Evolutionary conservation across 2,797 vertebrate species (phyloP).

Genomic region (Thaleichthys pacificus): DNA sequence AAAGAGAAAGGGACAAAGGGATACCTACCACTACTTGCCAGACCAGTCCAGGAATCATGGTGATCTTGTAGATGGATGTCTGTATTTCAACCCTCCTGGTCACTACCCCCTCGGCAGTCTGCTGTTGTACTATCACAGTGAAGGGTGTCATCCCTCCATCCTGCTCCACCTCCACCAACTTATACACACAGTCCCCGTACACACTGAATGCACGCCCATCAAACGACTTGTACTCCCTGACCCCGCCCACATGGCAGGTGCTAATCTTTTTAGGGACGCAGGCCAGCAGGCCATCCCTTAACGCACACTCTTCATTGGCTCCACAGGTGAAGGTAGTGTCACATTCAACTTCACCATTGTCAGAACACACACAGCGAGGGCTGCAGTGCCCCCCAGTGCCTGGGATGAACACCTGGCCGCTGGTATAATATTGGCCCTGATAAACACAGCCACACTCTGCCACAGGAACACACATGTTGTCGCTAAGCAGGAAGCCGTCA

Average conservation of each 20-base stretch:
- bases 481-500: constrained; percentile 65
- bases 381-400: constrained; percentile 39
- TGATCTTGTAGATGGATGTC: constrained; percentile 29
- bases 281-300: constrained; percentile 54
- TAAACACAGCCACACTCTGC: constrained; percentile 72
- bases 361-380: constrained; percentile 61
- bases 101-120: constrained; percentile 11
- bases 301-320: constrained; percentile 57
- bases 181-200: constrained; percentile 66
- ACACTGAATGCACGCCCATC: constrained; percentile 61
- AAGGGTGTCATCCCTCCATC: constrained; percentile 46
- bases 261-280: constrained; percentile 60
- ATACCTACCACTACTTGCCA: constrained; percentile 56
- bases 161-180: constrained; percentile 46
- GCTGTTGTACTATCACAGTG: constrained; percentile 54
- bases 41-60: constrained; percentile 34
- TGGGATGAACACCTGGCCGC: constrained; percentile 54
- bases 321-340: constrained; percentile 1
- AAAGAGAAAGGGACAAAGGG: not conserved
- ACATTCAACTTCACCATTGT: not conserved
- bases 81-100: constrained; percentile 40
- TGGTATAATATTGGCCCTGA: constrained; percentile 59
- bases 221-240: constrained; percentile 66
- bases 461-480: constrained; percentile 63
- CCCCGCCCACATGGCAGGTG: constrained; percentile 65